Percentiles rank a stretch among this genome's conserved stretches.
These are phyloP conservation scores for Psittacara wagleri DNA, from an alignment of 2,113 vertebrate genomes.

Conservation along the genomic window DNA sequence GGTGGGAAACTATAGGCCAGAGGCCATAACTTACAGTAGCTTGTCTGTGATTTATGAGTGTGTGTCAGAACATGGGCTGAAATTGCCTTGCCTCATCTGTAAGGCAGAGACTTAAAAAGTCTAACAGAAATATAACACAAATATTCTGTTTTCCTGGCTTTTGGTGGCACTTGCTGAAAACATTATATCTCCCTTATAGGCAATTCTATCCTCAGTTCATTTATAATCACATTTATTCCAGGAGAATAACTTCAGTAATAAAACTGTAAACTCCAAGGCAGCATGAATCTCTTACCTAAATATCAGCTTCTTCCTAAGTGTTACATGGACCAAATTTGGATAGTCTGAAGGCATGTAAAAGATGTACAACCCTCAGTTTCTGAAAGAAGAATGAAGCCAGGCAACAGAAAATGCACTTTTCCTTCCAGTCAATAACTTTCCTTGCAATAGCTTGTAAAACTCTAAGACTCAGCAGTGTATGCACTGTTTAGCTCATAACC, in stretches of 20 bases:
- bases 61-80: background rate
- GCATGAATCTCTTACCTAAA: background rate
- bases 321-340: background rate
- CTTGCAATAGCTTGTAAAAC: background rate
- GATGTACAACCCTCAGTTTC: background rate
- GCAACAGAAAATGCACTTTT: background rate
- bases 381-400: background rate
- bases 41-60: background rate
- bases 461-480: background rate
- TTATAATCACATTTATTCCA: background rate
- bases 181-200: background rate
- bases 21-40: background rate
- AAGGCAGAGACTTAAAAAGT: background rate
- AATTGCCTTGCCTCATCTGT: too few relatives aligned
- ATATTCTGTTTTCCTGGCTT: background rate
- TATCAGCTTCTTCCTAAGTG: rapidly evolving
- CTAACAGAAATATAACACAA: background rate
- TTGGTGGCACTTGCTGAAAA: background rate
- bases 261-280: background rate
- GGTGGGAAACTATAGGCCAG: background rate
- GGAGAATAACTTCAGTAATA: background rate
- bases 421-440: background rate
- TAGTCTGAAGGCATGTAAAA: background rate
- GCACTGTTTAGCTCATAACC: background rate
- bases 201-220: rapidly evolving